Evolutionary conservation across 2,888 invertebrate genomes (phyloP).

Genomic region (Hanleya hanleyi): DNA sequence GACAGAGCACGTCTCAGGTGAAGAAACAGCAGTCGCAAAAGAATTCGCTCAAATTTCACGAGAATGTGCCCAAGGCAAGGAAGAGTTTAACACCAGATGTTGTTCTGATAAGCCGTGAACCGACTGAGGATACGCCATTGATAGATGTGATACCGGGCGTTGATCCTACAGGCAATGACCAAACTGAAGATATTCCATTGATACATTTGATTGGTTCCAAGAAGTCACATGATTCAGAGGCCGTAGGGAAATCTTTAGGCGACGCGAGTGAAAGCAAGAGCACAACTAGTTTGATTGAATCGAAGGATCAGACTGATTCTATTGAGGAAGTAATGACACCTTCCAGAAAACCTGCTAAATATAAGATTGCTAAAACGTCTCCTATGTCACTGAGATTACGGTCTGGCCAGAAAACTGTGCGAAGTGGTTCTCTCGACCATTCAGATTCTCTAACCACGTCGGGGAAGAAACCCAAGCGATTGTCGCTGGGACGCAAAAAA

Average conservation of each 20-base stretch:
- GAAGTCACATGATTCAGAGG: too few relatives aligned
- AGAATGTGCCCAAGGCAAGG: neutral
- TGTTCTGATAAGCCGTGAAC: neutral
- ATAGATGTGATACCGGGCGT: too few relatives aligned
- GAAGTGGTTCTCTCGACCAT: neutral
- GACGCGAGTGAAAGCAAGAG: too few relatives aligned
- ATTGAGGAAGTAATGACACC: too few relatives aligned
- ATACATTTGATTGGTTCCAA: too few relatives aligned
- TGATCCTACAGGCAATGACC: too few relatives aligned
- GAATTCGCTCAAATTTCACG: neutral
- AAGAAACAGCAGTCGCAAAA: neutral
- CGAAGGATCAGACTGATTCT: too few relatives aligned
- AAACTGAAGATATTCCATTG: too few relatives aligned
- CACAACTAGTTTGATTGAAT: too few relatives aligned
- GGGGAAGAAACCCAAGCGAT: neutral
- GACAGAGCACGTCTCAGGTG: neutral
- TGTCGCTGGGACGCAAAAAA: neutral
- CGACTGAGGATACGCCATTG: neutral
- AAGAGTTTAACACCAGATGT: slow-evolving; percentile 3
- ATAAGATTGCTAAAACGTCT: slow-evolving; percentile 18
- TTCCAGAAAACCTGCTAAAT: neutral
- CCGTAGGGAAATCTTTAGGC: too few relatives aligned
- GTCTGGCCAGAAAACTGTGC: slow-evolving; percentile 8
- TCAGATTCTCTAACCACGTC: neutral
- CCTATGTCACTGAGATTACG: slow-evolving; percentile 23